A percentile compares a stretch with the other conserved stretches of the same genome.
These are phyloP conservation scores for Plagodis dolabraria DNA, from an alignment of 2,888 invertebrate genomes.

Conservation along the genomic window DNA sequence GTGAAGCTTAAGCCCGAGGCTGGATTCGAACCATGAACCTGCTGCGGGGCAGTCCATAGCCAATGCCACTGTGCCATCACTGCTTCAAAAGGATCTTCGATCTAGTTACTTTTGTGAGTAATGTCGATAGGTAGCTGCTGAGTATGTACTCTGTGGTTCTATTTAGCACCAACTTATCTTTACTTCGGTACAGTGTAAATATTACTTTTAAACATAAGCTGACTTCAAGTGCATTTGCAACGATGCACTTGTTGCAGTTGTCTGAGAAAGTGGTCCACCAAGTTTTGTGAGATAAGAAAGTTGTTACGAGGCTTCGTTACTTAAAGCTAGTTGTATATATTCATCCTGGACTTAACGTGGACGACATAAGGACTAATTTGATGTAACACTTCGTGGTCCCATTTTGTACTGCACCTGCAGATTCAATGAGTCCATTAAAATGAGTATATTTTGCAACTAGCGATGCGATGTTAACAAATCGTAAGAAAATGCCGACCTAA, in stretches of 20 bases:
- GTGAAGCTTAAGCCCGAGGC: no score
- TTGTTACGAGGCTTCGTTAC: constrained; percentile 12
- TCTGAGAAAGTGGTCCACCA: constrained; percentile 44
- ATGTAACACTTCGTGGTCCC: not conserved
- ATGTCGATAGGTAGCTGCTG: no score
- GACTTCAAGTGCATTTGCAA: constrained; percentile 7
- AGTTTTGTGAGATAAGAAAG: constrained; percentile 29
- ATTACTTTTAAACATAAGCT: not conserved
- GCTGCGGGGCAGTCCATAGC: no score
- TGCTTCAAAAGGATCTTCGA: no score
- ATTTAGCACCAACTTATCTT: no score
- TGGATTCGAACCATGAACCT: no score
- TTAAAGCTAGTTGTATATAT: not conserved
- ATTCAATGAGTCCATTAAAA: not conserved
- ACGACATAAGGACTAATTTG: constrained; percentile 1
- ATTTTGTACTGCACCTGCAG: constrained; percentile 2
- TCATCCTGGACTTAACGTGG: constrained; percentile 6
- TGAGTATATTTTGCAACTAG: constrained; percentile 1
- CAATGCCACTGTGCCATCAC: no score
- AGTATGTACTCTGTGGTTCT: no score
- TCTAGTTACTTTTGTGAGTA: no score
- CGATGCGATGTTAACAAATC: no score
- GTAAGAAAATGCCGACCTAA: no score
- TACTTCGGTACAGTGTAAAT: not conserved
- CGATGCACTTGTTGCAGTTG: constrained; percentile 23